Conservation (phyloP, 2,113 vertebrate genomes). For the Chionomys nivalis region DNA sequence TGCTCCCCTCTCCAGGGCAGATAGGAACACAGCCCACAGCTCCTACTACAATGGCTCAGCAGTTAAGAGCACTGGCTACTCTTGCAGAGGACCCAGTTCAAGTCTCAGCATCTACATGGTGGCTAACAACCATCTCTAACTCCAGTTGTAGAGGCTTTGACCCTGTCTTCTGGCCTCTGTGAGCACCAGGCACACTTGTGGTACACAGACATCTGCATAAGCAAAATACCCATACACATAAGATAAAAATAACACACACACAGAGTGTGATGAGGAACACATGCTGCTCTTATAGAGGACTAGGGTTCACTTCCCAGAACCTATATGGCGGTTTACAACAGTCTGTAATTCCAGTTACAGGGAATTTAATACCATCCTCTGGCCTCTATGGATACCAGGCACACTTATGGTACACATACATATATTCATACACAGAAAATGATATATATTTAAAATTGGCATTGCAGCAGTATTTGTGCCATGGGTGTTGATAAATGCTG, state of each 20-base stretch:
- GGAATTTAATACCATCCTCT: background rate
- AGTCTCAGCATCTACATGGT: background rate
- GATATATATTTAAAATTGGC: background rate
- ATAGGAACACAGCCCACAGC: too few relatives aligned
- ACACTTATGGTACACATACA: background rate
- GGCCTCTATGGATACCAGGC: background rate
- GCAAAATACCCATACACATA: background rate
- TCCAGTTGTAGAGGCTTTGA: background rate
- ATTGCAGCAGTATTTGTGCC: background rate
- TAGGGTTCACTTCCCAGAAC: background rate
- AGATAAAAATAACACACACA: background rate
- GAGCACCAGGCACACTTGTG: background rate
- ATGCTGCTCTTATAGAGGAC: background rate
- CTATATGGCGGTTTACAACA: background rate
- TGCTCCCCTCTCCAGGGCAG: too few relatives aligned
- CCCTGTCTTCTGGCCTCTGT: background rate
- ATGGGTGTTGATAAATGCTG: background rate
- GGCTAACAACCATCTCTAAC: background rate
- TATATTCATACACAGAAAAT: background rate
- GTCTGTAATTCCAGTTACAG: background rate
- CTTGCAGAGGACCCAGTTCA: background rate
- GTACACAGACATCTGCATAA: background rate
- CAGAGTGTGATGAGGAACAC: too few relatives aligned
- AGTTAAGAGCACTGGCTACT: background rate
- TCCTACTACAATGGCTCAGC: too few relatives aligned